Base-by-base conservation (phyloP, 2,888 invertebrate genomes). In the Amblyteles armatorius region DNA sequence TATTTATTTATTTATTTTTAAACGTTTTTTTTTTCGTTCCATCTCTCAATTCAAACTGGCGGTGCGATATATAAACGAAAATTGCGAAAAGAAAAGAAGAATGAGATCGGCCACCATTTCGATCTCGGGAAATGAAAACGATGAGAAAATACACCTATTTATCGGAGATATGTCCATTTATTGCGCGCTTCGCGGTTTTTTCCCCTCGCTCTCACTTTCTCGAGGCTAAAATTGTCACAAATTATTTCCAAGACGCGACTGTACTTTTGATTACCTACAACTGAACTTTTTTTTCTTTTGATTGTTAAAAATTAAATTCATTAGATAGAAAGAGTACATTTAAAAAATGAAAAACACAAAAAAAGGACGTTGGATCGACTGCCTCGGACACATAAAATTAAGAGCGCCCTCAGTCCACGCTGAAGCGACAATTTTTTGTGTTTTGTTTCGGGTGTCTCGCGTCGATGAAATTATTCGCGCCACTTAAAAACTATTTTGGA, bases 401-500 rank as follows among this genome's bases (percentile, higher is more conserved):
- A 55, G 55, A 55, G 19, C 22, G 55, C 22, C 9, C 55, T 19
- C 6, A 0, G 55, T 22, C 19, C 3, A 55, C 22, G 55, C 13
- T 26, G 13, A 26, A 57, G 13, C 26, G 57, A 9, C 44, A 16
- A 48, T 48, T 48, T 57, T 11, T 22, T 55, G 11, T 65, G 7
- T 9, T n/a, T 72, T n/a, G 6, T 52, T 69, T 63, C 7, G 22
- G 6, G 68, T 29, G 44, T 13, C 16, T 29, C 11, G 7, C 71
- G 63, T 60, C 67, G 55, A 55, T 40, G n/a, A 40, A 36, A 60
- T 69, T 52, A n/a, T 69, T 79, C 52, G 69, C 73, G 69, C 52
- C 26, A 69, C 79, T 83, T 83, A 74, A 74, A 74, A 79, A 73
- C 44, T 83, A 83, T 79, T 79, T 83, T 83, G 78, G 78, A 78